phyloP scores from a whole-genome alignment of 2,888 invertebrate genomes.

The Scaeva pyrastri region DNA sequence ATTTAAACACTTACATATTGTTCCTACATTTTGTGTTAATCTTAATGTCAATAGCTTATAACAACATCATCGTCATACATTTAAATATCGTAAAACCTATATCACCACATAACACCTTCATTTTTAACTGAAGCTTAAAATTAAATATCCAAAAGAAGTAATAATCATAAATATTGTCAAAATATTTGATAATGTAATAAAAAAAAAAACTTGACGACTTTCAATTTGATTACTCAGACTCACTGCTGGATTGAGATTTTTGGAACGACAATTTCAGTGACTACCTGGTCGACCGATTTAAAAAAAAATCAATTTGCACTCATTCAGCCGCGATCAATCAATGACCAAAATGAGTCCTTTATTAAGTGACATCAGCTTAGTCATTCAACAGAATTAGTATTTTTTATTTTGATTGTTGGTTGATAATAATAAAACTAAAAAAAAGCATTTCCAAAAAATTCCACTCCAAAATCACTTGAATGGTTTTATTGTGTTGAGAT shows the following conservation, averaged over 20 bases:
- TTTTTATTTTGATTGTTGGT: not conserved
- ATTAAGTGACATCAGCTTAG: not conserved
- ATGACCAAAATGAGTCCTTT: not conserved
- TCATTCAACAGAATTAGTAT: not conserved
- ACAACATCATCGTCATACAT: too few relatives aligned
- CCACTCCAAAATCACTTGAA: too few relatives aligned
- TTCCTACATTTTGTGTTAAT: too few relatives aligned
- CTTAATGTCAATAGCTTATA: too few relatives aligned
- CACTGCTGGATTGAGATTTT: not conserved
- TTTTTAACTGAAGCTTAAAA: not conserved
- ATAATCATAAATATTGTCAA: conserved; percentile 41
- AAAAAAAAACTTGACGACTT: conserved; percentile 8
- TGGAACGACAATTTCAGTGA: conserved; percentile 16
- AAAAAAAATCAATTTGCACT: not conserved
- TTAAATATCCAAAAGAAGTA: not conserved
- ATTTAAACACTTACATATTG: too few relatives aligned
- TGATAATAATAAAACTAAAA: not conserved
- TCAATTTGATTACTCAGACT: conserved; percentile 10
- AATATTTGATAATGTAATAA: not conserved
- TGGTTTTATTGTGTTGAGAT: too few relatives aligned
- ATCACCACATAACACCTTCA: not conserved
- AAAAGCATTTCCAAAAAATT: too few relatives aligned
- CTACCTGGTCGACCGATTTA: conserved; percentile 15
- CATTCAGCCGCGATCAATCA: not conserved
- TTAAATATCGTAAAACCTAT: not conserved